phyloP scores from a whole-genome alignment of 2,113 vertebrate genomes.

The Lepus timidus region DNA sequence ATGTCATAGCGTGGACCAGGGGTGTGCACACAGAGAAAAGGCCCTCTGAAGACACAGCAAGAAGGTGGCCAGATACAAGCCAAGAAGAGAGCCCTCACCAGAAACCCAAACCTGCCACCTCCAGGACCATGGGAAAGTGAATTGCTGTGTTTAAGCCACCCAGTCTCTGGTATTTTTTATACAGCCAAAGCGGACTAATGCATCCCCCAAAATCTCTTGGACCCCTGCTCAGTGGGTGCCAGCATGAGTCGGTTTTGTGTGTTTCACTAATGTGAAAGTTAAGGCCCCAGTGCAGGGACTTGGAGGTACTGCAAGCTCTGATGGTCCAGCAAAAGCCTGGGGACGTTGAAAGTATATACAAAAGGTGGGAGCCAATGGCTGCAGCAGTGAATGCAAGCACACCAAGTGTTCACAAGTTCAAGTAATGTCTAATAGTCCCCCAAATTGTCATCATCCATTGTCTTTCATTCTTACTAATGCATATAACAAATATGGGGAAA shows the following conservation, averaged over 20 bases:
- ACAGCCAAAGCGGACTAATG: not conserved
- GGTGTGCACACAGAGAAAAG: too few relatives aligned
- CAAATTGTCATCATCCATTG: not conserved
- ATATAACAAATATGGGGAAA: not conserved
- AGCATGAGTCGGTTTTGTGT: not conserved
- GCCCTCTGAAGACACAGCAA: too few relatives aligned
- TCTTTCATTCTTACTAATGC: not conserved
- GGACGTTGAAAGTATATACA: not conserved
- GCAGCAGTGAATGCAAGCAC: not conserved
- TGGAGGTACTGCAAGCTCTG: not conserved
- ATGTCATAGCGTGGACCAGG: too few relatives aligned
- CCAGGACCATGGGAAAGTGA: not conserved
- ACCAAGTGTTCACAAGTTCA: slow-evolving; percentile 8
- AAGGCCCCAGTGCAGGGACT: not conserved
- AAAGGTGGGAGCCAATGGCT: not conserved
- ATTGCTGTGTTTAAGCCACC: not conserved
- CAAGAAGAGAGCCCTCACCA: not conserved
- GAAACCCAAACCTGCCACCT: not conserved
- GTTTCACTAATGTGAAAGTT: too few relatives aligned
- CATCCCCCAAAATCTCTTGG: not conserved
- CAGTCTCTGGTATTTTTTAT: not conserved
- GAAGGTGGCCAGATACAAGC: not conserved
- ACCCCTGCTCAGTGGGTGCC: too few relatives aligned
- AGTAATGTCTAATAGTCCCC: not conserved
- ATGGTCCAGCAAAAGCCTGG: not conserved